Evolutionary conservation across 2,113 vertebrate species (phyloP).

Genomic region (Atractosteus spatula): DNA sequence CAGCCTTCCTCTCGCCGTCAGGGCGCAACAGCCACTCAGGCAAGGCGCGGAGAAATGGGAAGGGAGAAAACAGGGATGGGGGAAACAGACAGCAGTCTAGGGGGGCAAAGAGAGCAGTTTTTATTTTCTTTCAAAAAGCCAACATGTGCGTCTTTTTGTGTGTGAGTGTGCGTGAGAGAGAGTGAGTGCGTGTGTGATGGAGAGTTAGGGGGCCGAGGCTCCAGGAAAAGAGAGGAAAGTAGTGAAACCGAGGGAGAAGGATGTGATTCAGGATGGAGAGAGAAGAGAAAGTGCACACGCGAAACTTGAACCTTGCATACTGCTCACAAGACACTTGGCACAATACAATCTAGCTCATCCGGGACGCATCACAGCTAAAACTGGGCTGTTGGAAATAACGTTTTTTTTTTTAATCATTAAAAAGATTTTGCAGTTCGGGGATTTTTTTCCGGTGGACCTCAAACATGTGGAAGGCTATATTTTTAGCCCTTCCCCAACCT

Average conservation of each 20-base stretch:
- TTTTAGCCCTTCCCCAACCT: too few relatives aligned
- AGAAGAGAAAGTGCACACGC: constrained; percentile 18
- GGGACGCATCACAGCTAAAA: too few relatives aligned
- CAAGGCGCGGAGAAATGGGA: constrained; percentile 11
- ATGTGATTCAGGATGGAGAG: constrained; percentile 7
- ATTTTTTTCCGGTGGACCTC: too few relatives aligned
- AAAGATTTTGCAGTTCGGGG: too few relatives aligned
- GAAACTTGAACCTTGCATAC: constrained; percentile 5
- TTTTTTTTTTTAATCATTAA: too few relatives aligned
- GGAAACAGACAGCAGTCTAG: background rate
- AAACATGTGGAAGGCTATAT: too few relatives aligned
- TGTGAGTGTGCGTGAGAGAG: background rate
- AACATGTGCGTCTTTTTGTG: background rate
- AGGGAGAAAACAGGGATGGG: background rate
- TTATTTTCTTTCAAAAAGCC: background rate
- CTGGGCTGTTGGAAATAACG: too few relatives aligned
- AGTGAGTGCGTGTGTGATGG: background rate
- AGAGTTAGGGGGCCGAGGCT: background rate
- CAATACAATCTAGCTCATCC: too few relatives aligned
- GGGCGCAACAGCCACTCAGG: constrained; percentile 5
- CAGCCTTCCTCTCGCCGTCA: constrained; percentile 8
- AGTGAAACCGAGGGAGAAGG: constrained; percentile 7
- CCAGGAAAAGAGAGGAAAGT: background rate
- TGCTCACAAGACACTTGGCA: background rate
- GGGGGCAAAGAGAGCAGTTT: background rate